These are phyloP conservation scores for Phainopepla nitens DNA, from an alignment of 2,113 vertebrate species.

Conservation along the genomic window DNA sequence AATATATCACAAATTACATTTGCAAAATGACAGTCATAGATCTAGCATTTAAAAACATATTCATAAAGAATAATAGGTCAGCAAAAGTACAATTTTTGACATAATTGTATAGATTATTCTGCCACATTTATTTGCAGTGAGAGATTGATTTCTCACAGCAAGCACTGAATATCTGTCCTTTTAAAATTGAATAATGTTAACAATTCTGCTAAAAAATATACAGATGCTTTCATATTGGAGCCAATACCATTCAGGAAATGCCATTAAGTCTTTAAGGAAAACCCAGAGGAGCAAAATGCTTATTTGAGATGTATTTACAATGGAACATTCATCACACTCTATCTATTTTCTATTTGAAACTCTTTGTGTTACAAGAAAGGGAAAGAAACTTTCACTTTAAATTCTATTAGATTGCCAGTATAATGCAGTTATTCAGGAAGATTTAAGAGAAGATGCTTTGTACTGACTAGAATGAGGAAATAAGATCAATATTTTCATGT, in stretches of 20 bases:
- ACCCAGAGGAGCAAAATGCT: neutral
- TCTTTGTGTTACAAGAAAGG: neutral
- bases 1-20: neutral
- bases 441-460: neutral
- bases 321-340: neutral
- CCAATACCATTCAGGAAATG: neutral
- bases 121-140: neutral
- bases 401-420: neutral
- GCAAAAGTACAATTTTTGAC: neutral
- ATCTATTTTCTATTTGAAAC: neutral
- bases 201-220: neutral
- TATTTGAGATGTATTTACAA: neutral
- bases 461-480: neutral
- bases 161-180: neutral
- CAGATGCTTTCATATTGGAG: neutral
- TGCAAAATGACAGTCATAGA: neutral
- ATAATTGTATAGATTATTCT: neutral
- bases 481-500: neutral
- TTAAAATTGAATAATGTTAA: neutral
- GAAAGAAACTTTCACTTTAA: neutral
- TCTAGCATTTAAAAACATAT: neutral
- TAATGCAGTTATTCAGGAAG: neutral
- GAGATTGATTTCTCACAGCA: conserved; percentile 4
- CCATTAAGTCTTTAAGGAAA: neutral
- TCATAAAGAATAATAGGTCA: neutral